Evolutionary conservation across 1,140 invertebrate genomes (phyloP).

Genomic region (Brachionus sp.): DNA sequence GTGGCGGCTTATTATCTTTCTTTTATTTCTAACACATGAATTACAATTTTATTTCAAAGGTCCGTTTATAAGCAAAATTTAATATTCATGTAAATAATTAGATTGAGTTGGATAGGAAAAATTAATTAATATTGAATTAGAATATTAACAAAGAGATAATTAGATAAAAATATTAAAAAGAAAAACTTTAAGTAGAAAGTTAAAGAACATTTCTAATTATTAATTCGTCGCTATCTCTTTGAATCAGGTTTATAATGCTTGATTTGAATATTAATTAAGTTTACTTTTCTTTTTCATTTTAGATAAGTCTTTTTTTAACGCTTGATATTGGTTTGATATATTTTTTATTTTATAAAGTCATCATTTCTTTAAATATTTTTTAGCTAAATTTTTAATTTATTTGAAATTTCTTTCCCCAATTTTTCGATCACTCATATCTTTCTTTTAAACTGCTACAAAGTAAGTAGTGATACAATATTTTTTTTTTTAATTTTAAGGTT

Average conservation of each 20-base stretch:
- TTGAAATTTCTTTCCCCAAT: no score
- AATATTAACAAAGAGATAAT: constrained; percentile 38
- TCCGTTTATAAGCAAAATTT: not conserved
- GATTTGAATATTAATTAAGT: constrained; percentile 21
- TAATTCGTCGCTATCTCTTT: not conserved
- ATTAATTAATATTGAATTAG: constrained; percentile 15
- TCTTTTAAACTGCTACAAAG: no score
- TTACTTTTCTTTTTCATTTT: not conserved
- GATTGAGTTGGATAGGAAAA: not conserved
- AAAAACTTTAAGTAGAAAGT: not conserved
- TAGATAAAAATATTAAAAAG: not conserved
- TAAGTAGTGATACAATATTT: no score
- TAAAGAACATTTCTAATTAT: not conserved
- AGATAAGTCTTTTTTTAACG: not conserved
- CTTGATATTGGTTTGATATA: not conserved
- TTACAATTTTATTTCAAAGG: not conserved
- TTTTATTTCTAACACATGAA: not conserved
- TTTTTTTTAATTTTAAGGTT: no score
- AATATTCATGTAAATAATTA: not conserved
- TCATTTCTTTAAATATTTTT: not conserved
- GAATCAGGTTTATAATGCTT: constrained; percentile 6
- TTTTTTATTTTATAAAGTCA: not conserved
- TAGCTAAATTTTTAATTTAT: not conserved
- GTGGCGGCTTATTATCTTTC: constrained; percentile 2
- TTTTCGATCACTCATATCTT: no score